Conservation (phyloP, 2,888 invertebrate genomes). For the Mythimna impura region DNA sequence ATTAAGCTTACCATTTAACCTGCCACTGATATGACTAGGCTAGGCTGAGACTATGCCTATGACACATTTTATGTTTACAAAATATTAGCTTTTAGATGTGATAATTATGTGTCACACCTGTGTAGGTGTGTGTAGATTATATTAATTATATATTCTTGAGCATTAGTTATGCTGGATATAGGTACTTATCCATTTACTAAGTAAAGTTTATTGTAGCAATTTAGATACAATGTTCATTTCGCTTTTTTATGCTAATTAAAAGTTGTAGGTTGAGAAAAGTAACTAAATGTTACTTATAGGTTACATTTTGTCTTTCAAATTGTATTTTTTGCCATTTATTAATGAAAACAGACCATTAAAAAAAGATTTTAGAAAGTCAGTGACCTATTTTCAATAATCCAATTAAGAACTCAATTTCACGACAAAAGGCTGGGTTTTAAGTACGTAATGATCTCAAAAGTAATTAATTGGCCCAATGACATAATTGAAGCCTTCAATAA, state of each 20-base stretch:
- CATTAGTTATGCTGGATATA: neutral
- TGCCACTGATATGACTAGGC: no score
- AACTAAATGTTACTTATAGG: neutral
- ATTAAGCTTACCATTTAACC: no score
- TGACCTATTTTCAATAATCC: conserved; percentile 45
- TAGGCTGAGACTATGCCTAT: neutral
- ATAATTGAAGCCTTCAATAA: conserved; percentile 37
- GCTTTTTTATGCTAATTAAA: neutral
- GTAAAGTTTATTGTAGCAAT: neutral
- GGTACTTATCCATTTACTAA: neutral
- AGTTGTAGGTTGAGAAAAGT: neutral
- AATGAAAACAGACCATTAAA: neutral
- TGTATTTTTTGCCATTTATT: neutral
- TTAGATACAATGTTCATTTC: neutral
- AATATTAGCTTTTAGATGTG: neutral
- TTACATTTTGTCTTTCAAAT: neutral
- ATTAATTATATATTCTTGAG: neutral
- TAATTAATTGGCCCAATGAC: conserved; percentile 35
- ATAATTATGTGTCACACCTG: neutral
- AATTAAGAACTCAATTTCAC: conserved; percentile 28
- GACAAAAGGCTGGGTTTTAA: conserved; percentile 7
- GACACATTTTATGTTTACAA: neutral
- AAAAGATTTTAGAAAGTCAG: conserved; percentile 37
- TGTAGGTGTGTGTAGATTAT: neutral
- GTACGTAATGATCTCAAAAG: neutral